These are phyloP conservation scores for Notothenia coriiceps DNA, from an alignment of 2,113 vertebrate species.

Conservation along the genomic window DNA sequence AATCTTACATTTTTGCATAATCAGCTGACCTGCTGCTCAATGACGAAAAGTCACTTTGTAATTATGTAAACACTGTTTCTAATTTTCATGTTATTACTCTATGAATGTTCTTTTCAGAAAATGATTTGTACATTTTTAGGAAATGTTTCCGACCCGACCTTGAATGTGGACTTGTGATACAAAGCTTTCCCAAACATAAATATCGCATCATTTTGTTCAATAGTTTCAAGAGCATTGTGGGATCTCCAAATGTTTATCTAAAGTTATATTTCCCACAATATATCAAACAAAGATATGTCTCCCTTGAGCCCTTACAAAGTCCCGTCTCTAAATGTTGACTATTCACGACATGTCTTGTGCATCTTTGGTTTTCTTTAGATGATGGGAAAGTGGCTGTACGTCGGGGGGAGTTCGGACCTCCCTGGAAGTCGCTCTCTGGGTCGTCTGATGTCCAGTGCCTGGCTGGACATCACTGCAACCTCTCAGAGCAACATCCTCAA, in stretches of 20 bases:
- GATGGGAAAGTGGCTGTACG: constrained; percentile 68
- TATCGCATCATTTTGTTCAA: background rate
- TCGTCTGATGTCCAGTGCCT: constrained; percentile 53
- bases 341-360: background rate
- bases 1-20: background rate
- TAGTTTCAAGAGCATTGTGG: background rate
- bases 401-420: constrained; percentile 69
- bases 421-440: constrained; percentile 72
- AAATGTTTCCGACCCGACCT: background rate
- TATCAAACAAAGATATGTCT: background rate
- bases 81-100: background rate
- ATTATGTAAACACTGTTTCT: background rate
- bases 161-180: background rate
- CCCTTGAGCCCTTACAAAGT: background rate
- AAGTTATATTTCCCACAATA: background rate
- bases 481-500: constrained; percentile 55
- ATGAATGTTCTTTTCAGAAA: background rate
- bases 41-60: background rate
- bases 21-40: background rate
- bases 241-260: background rate
- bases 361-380: constrained; percentile 54
- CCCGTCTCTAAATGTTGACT: background rate
- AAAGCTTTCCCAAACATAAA: background rate
- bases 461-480: constrained; percentile 57
- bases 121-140: background rate